Evolutionary conservation across 1,140 invertebrate species (phyloP).

Genomic region (Bombus waltoni): DNA sequence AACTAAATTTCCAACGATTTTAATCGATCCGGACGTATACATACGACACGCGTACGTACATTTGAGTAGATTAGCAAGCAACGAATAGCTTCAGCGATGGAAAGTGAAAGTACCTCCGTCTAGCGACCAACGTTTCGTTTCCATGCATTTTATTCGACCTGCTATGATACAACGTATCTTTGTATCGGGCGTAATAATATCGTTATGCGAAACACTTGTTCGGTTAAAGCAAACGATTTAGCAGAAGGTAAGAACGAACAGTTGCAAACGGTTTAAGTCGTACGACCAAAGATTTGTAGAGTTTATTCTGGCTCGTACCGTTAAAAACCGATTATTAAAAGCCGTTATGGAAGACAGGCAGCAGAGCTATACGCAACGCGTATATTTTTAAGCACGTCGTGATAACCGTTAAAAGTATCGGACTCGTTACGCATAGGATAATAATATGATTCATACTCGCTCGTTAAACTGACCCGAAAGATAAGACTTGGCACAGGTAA

Average conservation of each 20-base stretch:
- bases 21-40: not conserved
- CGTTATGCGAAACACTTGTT: not conserved
- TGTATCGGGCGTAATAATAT: not conserved
- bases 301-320: not conserved
- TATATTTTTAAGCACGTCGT: not conserved
- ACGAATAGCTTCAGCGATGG: slow-evolving; percentile 5
- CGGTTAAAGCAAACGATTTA: not conserved
- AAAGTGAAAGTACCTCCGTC: slow-evolving; percentile 61
- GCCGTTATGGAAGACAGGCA: not conserved
- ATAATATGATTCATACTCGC: not conserved
- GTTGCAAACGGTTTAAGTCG: not conserved
- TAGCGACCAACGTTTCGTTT: slow-evolving; percentile 51
- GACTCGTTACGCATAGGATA: not conserved
- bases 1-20: not conserved
- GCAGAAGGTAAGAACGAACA: too few species aligned
- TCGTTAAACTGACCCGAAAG: slow-evolving; percentile 75
- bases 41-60: not conserved
- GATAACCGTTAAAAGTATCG: not conserved
- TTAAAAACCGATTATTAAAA: not conserved
- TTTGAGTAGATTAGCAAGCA: slow-evolving; percentile 36
- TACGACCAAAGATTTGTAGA: not conserved
- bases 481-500: slow-evolving; percentile 77
- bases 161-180: not conserved
- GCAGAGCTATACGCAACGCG: not conserved
- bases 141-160: not conserved